Percentiles rank a stretch among this genome's conserved stretches.
Evolutionary conservation across 2,113 vertebrate species (phyloP).

Genomic region (Hucho hucho): DNA sequence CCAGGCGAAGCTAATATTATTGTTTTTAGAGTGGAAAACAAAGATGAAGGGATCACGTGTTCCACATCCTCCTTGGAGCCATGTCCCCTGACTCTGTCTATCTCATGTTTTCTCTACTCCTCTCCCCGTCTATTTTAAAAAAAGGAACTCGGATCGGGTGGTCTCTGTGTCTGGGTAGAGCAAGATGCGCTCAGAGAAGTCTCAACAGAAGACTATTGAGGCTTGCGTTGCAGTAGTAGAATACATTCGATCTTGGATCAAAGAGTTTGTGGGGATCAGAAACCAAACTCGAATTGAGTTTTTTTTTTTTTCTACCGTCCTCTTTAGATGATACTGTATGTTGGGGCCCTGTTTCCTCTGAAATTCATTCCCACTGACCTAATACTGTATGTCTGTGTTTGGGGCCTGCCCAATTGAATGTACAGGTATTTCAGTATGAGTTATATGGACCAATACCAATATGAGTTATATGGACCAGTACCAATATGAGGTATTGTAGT

Average conservation of each 20-base stretch:
- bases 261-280: not conserved
- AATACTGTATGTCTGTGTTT: not conserved
- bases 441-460: slow-evolving; percentile 2
- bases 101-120: slow-evolving; percentile 15
- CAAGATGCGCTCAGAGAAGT: slow-evolving; percentile 42
- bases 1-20: slow-evolving; percentile 34
- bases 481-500: slow-evolving; percentile 6
- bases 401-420: not conserved
- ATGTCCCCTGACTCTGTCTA: slow-evolving; percentile 43
- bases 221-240: slow-evolving; percentile 29
- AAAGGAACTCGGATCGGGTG: slow-evolving; percentile 16
- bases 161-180: slow-evolving; percentile 46
- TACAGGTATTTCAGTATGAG: slow-evolving; percentile 12
- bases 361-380: not conserved
- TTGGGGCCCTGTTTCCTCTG: slow-evolving; percentile 1
- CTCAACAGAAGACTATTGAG: slow-evolving; percentile 50
- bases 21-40: slow-evolving; percentile 39
- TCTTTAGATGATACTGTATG: slow-evolving; percentile 9
- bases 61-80: slow-evolving; percentile 39
- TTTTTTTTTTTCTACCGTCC: not conserved
- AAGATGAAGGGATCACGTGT: slow-evolving; percentile 19
- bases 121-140: slow-evolving; percentile 59
- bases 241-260: not conserved
- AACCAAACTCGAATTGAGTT: not conserved
- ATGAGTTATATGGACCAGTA: slow-evolving; percentile 1